Evolutionary conservation across 2,113 vertebrate species (phyloP), one percentile per base, ranked within the genome.

Genomic region (Deroptyus accipitrinus): DNA sequence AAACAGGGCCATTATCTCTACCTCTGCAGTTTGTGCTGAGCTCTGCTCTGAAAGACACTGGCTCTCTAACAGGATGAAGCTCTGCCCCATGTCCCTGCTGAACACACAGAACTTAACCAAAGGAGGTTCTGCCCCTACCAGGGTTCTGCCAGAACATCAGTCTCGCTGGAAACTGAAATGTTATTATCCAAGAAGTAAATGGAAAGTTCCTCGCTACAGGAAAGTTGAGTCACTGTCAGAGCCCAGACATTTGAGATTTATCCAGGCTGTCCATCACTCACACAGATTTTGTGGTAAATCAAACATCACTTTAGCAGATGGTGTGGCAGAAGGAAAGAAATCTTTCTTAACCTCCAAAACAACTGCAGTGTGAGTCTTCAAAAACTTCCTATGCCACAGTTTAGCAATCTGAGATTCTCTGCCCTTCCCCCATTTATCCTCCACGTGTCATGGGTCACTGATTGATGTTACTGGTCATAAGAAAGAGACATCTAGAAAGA

Each of bases 331-430:
- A 95, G 81, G 69, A 86, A 96, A 90, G 37, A 90, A 92, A 70
- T 88, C n/a, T 49, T 76, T 86, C 83, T 81, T 93, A 96, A 96
- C 80, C 92, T 93, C 80, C 73, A 92, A 90, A 96, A 95, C 88
- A 96, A 93, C 88, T 86, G 52, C 55, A 90, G 48, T 44, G 81
- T 74, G 80, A 88, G 39, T 81, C 52, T 77, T 81, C 55, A 72
- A 72, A 94, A 91, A 62, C 41, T 44, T 80, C 25, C 31, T 75
- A 54, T 63, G 64, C 80, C 54, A 72, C 33, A 39, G 30, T 68
- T 81, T 49, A 42, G 35, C 46, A 88, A 46, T 72, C 44, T 54
- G 19, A 82, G 19, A 82, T 72, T 87, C 57, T 94, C n/a, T 86
- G 48, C 42, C 28, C 2, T 1, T 51, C 44, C 41, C 59, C 64